These are phyloP conservation scores for Aporophyla nigra DNA, from an alignment of 2,888 invertebrate species.

Conservation along the genomic window DNA sequence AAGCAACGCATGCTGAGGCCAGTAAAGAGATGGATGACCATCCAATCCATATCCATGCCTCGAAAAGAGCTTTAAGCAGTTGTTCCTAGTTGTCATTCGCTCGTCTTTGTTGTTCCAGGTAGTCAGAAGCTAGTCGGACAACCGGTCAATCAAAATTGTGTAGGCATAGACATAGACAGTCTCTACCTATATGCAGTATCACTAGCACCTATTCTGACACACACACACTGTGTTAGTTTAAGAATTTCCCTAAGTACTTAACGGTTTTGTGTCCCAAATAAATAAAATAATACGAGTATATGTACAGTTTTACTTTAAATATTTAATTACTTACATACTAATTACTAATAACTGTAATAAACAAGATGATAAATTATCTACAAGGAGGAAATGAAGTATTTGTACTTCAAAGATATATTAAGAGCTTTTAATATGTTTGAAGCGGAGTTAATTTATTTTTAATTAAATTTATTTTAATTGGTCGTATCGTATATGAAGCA, in stretches of 20 bases:
- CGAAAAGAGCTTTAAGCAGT: not conserved
- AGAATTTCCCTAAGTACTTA: not conserved
- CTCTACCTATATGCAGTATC: too few relatives aligned
- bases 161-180: not conserved
- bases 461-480: not conserved
- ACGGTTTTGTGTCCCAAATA: not conserved
- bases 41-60: not conserved
- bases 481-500: not conserved
- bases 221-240: too few relatives aligned
- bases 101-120: not conserved
- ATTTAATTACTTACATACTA: not conserved
- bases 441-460: not conserved
- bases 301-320: not conserved
- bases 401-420: not conserved
- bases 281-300: not conserved
- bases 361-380: not conserved
- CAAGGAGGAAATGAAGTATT: not conserved
- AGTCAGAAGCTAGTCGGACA: not conserved
- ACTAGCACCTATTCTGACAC: too few relatives aligned
- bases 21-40: not conserved
- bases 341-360: not conserved
- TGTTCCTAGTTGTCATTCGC: not conserved
- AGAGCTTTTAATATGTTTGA: not conserved
- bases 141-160: not conserved
- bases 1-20: not conserved